Evolutionary conservation across 1,140 invertebrate species (phyloP).

Genomic region (Achatina immaculata): DNA sequence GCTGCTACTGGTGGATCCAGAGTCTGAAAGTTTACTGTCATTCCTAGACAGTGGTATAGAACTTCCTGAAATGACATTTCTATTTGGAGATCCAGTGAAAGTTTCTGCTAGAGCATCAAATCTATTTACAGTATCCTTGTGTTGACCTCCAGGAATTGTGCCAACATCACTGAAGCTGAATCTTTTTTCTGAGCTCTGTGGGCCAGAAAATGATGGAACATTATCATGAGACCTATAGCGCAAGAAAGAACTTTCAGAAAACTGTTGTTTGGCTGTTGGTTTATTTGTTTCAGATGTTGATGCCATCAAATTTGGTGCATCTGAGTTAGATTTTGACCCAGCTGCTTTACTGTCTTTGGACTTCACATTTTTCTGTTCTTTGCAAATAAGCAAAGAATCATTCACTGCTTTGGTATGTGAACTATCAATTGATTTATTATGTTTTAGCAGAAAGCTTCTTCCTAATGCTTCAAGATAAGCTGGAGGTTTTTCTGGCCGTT

Average conservation of each 20-base stretch:
- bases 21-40: neutral
- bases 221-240: neutral
- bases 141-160: neutral
- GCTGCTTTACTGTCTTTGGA: neutral
- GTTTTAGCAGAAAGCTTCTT: slow-evolving; percentile 56
- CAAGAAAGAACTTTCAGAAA: too few species aligned
- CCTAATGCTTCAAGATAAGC: slow-evolving; percentile 63
- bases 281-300: neutral
- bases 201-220: neutral
- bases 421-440: slow-evolving; percentile 58
- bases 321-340: too few species aligned
- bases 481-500: slow-evolving; percentile 57
- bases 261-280: neutral
- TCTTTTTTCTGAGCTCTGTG: neutral
- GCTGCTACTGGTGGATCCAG: neutral
- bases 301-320: too few species aligned
- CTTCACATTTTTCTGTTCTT: neutral
- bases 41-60: neutral
- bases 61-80: neutral
- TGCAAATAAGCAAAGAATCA: slow-evolving; percentile 69
- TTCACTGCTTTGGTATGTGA: slow-evolving; percentile 68
- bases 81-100: neutral
- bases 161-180: neutral
- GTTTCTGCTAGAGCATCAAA: neutral
- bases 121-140: neutral